Evolutionary conservation across 1,140 invertebrate species (phyloP).

Genomic region (Anthonomus grandis): DNA sequence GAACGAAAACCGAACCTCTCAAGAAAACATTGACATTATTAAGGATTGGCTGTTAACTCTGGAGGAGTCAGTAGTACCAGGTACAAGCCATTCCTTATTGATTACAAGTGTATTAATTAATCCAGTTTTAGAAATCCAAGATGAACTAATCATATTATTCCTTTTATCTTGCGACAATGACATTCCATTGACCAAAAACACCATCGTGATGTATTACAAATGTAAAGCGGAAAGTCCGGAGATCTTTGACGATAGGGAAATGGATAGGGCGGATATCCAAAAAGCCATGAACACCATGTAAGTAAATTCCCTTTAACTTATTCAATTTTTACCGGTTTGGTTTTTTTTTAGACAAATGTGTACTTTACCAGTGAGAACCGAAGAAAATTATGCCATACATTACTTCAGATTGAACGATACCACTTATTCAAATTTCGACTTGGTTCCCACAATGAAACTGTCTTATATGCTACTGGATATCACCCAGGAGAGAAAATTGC

Average conservation of each 20-base stretch:
- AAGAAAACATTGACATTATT: constrained; percentile 32
- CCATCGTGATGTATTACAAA: constrained; percentile 58
- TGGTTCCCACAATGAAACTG: constrained; percentile 59
- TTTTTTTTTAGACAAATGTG: constrained; percentile 29
- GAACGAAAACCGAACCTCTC: constrained; percentile 21
- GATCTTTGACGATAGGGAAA: constrained; percentile 56
- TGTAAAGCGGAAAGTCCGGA: constrained; percentile 56
- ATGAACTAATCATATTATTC: constrained; percentile 55
- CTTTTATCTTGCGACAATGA: constrained; percentile 59
- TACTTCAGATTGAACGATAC: constrained; percentile 58
- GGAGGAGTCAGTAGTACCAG: too few species aligned
- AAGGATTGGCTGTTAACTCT: constrained; percentile 30
- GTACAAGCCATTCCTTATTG: too few species aligned
- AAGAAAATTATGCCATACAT: constrained; percentile 58
- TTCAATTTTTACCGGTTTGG: background rate
- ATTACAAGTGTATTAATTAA: too few species aligned
- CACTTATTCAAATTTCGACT: constrained; percentile 57
- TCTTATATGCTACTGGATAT: constrained; percentile 60
- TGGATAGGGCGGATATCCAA: constrained; percentile 35
- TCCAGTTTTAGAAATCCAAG: constrained; percentile 29
- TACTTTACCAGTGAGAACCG: constrained; percentile 55
- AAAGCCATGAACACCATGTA: constrained; percentile 40
- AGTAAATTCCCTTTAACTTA: too few species aligned
- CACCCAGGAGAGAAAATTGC: constrained; percentile 38
- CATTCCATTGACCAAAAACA: constrained; percentile 54